Percentiles rank a stretch among this genome's conserved stretches.
Conservation (phyloP, 37 sponge, comb jelly and placozoan genomes). For the Aphrocallistes beatrix region DNA sequence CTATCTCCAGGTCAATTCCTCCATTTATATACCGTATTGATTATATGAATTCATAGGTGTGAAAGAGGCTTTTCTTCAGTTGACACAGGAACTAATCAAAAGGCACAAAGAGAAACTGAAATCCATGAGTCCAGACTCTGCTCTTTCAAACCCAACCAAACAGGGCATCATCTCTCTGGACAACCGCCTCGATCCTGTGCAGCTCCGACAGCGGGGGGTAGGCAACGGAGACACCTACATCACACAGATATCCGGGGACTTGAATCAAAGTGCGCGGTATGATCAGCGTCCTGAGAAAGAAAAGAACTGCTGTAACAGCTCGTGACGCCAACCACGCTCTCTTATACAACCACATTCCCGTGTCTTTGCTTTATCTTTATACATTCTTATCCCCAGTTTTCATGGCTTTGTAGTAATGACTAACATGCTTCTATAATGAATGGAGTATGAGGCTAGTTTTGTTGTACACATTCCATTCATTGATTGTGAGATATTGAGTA, state of each 20-base stretch:
- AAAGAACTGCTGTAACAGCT: neutral
- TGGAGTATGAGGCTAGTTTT: neutral
- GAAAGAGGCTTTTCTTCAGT: neutral
- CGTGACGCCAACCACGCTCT: neutral
- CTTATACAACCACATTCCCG: neutral
- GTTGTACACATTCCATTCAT: neutral
- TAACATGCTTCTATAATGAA: neutral
- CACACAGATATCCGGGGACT: conserved; percentile 1
- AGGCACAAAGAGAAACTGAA: neutral
- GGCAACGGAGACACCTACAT: conserved; percentile 19
- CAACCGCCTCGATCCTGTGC: neutral
- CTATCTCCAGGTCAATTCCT: no score
- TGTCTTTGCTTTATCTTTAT: neutral
- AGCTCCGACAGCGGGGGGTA: neutral
- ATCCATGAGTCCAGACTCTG: conserved; percentile 9
- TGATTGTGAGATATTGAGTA: no score
- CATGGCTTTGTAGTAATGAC: neutral
- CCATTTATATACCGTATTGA: no score
- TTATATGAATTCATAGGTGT: no score
- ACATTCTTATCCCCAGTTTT: conserved; percentile 20
- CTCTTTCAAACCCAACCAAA: neutral
- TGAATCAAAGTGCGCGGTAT: neutral
- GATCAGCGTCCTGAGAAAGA: neutral
- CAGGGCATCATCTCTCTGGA: neutral
- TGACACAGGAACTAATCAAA: neutral